Conservation (phyloP, 1,140 invertebrate species). For the Steinernema khuongi region DNA sequence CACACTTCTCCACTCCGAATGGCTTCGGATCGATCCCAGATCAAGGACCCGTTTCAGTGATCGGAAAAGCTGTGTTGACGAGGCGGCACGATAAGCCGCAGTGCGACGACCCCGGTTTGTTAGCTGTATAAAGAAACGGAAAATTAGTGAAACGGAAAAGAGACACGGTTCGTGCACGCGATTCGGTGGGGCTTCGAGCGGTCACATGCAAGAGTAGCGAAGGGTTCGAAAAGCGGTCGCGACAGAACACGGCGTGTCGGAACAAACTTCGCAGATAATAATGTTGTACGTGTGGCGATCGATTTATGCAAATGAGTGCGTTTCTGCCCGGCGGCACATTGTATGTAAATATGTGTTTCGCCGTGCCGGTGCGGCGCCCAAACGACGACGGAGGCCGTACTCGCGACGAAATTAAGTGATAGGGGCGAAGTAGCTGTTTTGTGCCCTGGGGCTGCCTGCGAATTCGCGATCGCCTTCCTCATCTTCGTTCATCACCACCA, state of each 20-base stretch:
- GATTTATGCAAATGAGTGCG: constrained; percentile 9
- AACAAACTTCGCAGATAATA: neutral
- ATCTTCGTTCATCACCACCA: too few species aligned
- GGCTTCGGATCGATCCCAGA: neutral
- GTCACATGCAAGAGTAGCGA: neutral
- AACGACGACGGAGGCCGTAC: too few species aligned
- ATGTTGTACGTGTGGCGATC: neutral
- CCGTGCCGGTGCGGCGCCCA: too few species aligned
- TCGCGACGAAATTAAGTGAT: too few species aligned
- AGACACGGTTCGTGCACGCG: neutral
- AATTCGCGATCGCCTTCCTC: too few species aligned
- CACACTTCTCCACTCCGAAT: neutral
- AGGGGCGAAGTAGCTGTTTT: too few species aligned
- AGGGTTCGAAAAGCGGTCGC: neutral
- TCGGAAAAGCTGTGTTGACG: constrained; percentile 6
- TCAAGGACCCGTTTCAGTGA: constrained; percentile 12
- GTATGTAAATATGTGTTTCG: too few species aligned
- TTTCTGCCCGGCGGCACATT: too few species aligned
- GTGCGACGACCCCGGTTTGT: neutral
- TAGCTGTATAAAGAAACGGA: constrained; percentile 10
- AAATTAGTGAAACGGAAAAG: constrained; percentile 8
- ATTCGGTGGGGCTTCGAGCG: neutral
- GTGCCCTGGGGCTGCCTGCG: too few species aligned
- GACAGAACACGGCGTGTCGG: neutral
- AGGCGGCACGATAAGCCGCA: constrained; percentile 3